phyloP scores from a whole-genome alignment of 2,797 vertebrate species.

The Spea hammondii region DNA sequence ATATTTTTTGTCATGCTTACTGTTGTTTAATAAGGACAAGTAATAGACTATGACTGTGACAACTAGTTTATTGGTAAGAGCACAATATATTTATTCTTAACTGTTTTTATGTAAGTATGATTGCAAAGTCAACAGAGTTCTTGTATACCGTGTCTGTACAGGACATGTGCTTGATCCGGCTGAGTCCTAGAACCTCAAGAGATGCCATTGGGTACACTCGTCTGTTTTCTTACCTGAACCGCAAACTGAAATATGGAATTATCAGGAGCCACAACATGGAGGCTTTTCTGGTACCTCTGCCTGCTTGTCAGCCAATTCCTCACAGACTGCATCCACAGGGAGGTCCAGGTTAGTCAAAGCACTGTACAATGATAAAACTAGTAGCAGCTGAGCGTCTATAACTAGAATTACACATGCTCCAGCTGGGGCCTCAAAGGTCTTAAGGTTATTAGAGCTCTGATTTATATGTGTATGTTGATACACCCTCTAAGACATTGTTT shows the following conservation, averaged over 20 bases:
- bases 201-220: slow-evolving; percentile 54
- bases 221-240: slow-evolving; percentile 64
- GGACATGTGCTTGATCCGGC: slow-evolving; percentile 57
- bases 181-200: slow-evolving; percentile 53
- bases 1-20: too few relatives aligned
- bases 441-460: too few relatives aligned
- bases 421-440: too few relatives aligned
- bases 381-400: too few relatives aligned
- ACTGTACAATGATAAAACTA: neutral
- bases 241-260: slow-evolving; percentile 59
- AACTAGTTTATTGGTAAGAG: too few relatives aligned
- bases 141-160: slow-evolving; percentile 26
- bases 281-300: slow-evolving; percentile 60
- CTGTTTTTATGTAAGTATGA: too few relatives aligned
- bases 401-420: too few relatives aligned
- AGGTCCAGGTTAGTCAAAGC: slow-evolving; percentile 61
- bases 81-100: too few relatives aligned
- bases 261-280: slow-evolving; percentile 28
- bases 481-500: too few relatives aligned
- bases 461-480: too few relatives aligned
- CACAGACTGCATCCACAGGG: slow-evolving; percentile 57
- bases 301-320: slow-evolving; percentile 63
- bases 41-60: too few relatives aligned
- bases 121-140: neutral
- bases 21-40: too few relatives aligned